Conservation (phyloP, 1,140 invertebrate genomes). For the Pseudomyrmex flavicornis region DNA sequence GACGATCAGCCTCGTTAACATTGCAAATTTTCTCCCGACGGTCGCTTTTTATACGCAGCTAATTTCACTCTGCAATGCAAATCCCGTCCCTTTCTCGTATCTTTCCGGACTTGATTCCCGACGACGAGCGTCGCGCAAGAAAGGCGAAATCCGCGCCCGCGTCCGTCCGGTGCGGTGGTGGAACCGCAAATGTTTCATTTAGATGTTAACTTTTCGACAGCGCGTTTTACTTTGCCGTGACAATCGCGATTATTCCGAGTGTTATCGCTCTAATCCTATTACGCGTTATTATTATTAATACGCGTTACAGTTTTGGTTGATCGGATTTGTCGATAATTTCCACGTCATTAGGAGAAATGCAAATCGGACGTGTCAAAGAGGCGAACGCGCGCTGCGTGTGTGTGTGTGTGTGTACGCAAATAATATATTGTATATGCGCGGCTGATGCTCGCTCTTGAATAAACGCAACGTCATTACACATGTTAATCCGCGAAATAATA, state of each 20-base stretch:
- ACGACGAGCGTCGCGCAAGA: constrained; percentile 24
- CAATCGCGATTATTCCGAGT: neutral
- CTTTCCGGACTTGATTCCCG: neutral
- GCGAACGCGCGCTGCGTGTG: neutral
- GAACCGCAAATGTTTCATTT: neutral
- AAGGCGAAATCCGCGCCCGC: neutral
- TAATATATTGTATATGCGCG: neutral
- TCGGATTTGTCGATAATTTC: neutral
- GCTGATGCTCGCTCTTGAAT: neutral
- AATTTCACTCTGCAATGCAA: constrained; percentile 77
- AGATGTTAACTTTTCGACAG: neutral
- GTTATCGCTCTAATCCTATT: neutral
- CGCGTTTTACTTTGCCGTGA: neutral
- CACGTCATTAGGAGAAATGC: constrained; percentile 5
- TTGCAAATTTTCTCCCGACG: constrained; percentile 69
- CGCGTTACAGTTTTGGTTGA: neutral
- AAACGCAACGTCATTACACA: constrained; percentile 13
- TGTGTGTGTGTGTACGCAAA: neutral
- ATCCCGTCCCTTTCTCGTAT: constrained; percentile 47
- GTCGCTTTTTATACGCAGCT: constrained; percentile 65
- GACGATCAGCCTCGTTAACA: constrained; percentile 74
- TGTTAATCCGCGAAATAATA: constrained; percentile 26
- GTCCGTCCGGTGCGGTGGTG: neutral
- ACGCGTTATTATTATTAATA: constrained; percentile 5
- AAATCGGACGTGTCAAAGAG: constrained; percentile 1